A percentile compares a stretch with the other conserved stretches of the same genome.
phyloP scores from a whole-genome alignment of 2,113 vertebrate species.

The Sus scrofa region T2T-Sscrofa CM000812.6:203094001-203094500 shows the following conservation, averaged over 20 bases:
- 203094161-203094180: background rate
- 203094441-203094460: accelerated
- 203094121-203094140: background rate
- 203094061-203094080: background rate
- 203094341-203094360: background rate
- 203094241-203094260: background rate
- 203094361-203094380: background rate
- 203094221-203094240: accelerated
- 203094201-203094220: background rate
- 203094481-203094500: background rate
- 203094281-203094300: background rate
- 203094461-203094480: accelerated
- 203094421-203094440: background rate
- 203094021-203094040: constrained; percentile 76
- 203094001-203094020: constrained; percentile 55
- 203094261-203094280: background rate
- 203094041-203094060: constrained; percentile 59
- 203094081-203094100: background rate
- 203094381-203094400: background rate
- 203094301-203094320: background rate
- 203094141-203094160: background rate
- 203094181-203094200: background rate
- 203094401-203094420: accelerated
- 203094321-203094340: background rate
- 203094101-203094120: background rate